phyloP scores from a whole-genome alignment of 2,888 invertebrate genomes.

The Drosophila atripex region DNA sequence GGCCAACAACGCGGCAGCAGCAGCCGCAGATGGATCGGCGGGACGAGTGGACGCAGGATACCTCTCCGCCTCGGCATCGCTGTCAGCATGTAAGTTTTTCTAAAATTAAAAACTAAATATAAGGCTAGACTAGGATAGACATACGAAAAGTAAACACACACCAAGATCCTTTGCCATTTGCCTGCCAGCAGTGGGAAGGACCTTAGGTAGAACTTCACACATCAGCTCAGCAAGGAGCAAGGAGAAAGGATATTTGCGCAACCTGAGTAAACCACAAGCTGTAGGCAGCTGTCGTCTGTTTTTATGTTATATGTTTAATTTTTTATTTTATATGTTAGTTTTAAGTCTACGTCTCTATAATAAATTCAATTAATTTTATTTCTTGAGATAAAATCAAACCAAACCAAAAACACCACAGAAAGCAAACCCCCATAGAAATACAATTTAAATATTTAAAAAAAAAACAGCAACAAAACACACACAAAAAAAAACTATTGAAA shows the following conservation, averaged over 20 bases:
- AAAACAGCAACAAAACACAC: conserved; percentile 13
- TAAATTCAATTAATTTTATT: conserved; percentile 84
- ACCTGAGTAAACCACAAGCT: conserved; percentile 68
- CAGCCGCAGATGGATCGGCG: conserved; percentile 51
- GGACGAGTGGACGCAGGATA: conserved; percentile 53
- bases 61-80: conserved; percentile 88
- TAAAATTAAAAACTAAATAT: not conserved
- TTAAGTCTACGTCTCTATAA: conserved; percentile 70
- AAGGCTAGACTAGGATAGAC: conserved; percentile 8
- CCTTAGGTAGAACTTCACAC: conserved; percentile 59
- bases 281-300: conserved; percentile 15
- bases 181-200: conserved; percentile 39
- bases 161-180: conserved; percentile 10
- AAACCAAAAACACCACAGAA: conserved; percentile 37
- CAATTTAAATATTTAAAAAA: conserved; percentile 20
- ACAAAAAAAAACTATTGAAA: conserved; percentile 25
- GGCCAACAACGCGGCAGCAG: conserved; percentile 65
- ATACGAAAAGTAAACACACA: conserved; percentile 9
- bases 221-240: conserved; percentile 1
- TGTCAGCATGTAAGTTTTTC: conserved; percentile 88
- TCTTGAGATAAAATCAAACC: conserved; percentile 52
- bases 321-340: conserved; percentile 2
- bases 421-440: conserved; percentile 21
- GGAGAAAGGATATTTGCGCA: conserved; percentile 59
- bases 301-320: not conserved